phyloP scores from a whole-genome alignment of 92 coral and sea anemone species.

The Zoanthus sociatus region DNA sequence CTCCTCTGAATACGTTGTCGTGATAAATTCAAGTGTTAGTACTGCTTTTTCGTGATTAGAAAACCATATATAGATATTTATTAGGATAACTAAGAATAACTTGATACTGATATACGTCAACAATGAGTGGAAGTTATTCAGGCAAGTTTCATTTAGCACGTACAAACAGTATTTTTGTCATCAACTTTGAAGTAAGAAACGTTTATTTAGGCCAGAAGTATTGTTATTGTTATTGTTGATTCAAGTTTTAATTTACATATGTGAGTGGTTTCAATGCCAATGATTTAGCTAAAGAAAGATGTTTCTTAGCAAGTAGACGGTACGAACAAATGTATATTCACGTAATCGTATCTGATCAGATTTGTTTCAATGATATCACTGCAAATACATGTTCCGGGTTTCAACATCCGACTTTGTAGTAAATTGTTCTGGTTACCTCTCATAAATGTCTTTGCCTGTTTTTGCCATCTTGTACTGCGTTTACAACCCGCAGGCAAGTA shows the following conservation, averaged over 20 bases:
- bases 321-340: slow-evolving; percentile 53
- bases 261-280: slow-evolving; percentile 59
- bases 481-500: slow-evolving; percentile 53
- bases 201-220: slow-evolving; percentile 48
- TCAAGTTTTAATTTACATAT: slow-evolving; percentile 52
- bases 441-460: slow-evolving; percentile 53
- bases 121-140: slow-evolving; percentile 50
- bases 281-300: slow-evolving; percentile 54
- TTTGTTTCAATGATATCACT: slow-evolving; percentile 57
- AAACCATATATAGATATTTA: slow-evolving; percentile 44
- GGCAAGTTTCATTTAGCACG: slow-evolving; percentile 53
- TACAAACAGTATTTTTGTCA: slow-evolving; percentile 54
- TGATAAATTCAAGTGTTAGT: slow-evolving; percentile 50
- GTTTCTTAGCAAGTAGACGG: slow-evolving; percentile 59
- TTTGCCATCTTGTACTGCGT: slow-evolving; percentile 55
- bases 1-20: slow-evolving; percentile 50
- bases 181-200: slow-evolving; percentile 45
- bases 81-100: slow-evolving; percentile 50
- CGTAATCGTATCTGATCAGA: slow-evolving; percentile 57
- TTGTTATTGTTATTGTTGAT: slow-evolving; percentile 50
- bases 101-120: slow-evolving; percentile 50
- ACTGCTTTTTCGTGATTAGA: slow-evolving; percentile 50
- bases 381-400: slow-evolving; percentile 54
- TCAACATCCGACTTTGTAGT: slow-evolving; percentile 58
- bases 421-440: slow-evolving; percentile 54